phyloP scores from a whole-genome alignment of 2,113 vertebrate species.

The Bettongia penicillata region DNA sequence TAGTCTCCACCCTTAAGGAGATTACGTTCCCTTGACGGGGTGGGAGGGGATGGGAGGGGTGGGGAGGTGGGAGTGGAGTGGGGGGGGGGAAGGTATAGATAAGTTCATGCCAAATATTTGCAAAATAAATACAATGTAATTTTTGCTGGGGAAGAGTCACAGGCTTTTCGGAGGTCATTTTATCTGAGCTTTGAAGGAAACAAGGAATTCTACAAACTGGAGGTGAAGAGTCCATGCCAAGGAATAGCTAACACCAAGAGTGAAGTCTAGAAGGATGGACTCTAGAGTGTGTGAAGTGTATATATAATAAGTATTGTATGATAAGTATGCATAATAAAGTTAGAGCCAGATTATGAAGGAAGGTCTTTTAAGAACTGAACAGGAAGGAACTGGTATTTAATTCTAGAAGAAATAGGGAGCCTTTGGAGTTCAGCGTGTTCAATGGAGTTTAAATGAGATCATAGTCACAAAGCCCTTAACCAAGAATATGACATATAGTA shows the following conservation, averaged over 20 bases:
- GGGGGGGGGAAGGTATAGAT: too few relatives aligned
- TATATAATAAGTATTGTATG: too few relatives aligned
- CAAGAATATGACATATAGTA: background rate
- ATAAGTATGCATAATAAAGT: background rate
- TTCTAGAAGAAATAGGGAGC: too few relatives aligned
- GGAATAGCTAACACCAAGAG: background rate
- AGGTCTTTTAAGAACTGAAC: too few relatives aligned
- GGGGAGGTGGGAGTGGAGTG: too few relatives aligned
- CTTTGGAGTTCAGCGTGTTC: too few relatives aligned
- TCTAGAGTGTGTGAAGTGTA: background rate
- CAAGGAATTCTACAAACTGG: background rate
- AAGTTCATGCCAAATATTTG: background rate
- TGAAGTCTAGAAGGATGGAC: background rate
- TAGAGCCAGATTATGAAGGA: too few relatives aligned
- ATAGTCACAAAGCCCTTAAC: background rate
- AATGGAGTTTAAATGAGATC: background rate
- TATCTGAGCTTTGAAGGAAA: background rate
- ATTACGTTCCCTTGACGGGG: background rate
- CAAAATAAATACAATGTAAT: background rate
- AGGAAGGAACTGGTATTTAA: too few relatives aligned
- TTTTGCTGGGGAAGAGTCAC: background rate
- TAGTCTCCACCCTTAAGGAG: background rate
- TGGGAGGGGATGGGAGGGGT: too few relatives aligned
- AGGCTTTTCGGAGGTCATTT: background rate
- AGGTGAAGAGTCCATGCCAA: background rate